Base-by-base conservation (phyloP, 2,888 invertebrate genomes). In the Habroteleia sp. region DNA sequence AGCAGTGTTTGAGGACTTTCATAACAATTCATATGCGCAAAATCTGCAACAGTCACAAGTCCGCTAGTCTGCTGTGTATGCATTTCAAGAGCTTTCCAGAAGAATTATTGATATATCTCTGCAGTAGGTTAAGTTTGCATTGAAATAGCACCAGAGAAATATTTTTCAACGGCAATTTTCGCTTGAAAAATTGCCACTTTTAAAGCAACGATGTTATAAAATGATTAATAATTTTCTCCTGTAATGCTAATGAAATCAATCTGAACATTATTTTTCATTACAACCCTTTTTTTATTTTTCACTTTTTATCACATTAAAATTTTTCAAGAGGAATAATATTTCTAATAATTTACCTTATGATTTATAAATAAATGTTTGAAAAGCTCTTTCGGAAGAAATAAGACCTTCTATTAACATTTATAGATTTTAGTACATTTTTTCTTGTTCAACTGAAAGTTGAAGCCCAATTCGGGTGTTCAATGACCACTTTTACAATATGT, bases 21-120 rank as follows among this genome's bases (percentile, higher is more conserved):
- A 41, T 39, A 74, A 69, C 74, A 63, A 69, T 62, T 74, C 68
- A 68, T 74, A 63, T 25, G 69, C 52, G 48, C 33, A 6, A 66
- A 68, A 62, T 63, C 48, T 63, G 66, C 62, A 74, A 56, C 60
- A 65, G 65, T 72, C 72, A 72, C 63, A 29, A 63, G 42, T 65
- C 46, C 37, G 31, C 56, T n/a, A 16, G 20, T 35, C 2, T 14
- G 37, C 42, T 54, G 44, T 46, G 52, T 13, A 56, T 25, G 48
- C 56, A 42, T 63, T 63, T 72, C 20, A 42, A 56, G 62, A 72
- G 72, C 56, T 46, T 56, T 63, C 20, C 46, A 71, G 56, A 63
- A 71, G 71, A 71, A 54, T 71, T 71, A 71, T 62, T 62, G 62
- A n/a, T n/a, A 62, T 52, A 54, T 48, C 56, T 44, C 41, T 42